Percentiles rank a stretch among this genome's conserved stretches.
Evolutionary conservation across 2,888 invertebrate species (phyloP).

Genomic region (Drosophila algonquin): DNA sequence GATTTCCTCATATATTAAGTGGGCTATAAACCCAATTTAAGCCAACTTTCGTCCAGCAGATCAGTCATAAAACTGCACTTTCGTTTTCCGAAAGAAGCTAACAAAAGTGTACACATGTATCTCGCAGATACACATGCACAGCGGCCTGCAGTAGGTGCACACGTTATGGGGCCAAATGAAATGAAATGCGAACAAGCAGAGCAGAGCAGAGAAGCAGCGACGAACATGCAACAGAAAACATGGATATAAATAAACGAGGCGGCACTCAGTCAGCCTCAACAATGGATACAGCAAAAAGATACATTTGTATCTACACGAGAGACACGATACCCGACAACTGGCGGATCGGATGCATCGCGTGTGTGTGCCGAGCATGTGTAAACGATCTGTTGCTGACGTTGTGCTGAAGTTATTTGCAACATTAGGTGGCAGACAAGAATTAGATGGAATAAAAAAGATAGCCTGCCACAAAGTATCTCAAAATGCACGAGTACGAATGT

Average conservation of each 20-base stretch:
- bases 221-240: slow-evolving; percentile 26
- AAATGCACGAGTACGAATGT: neutral
- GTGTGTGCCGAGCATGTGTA: slow-evolving; percentile 26
- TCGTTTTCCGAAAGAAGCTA: slow-evolving; percentile 52
- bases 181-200: slow-evolving; percentile 59
- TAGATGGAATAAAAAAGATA: neutral
- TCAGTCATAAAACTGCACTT: slow-evolving; percentile 55
- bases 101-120: slow-evolving; percentile 42
- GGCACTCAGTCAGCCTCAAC: slow-evolving; percentile 22
- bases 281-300: slow-evolving; percentile 39
- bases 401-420: slow-evolving; percentile 34
- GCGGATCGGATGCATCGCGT: slow-evolving; percentile 45
- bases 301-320: slow-evolving; percentile 51
- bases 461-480: neutral
- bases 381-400: slow-evolving; percentile 23
- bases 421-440: slow-evolving; percentile 32
- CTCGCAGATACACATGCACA: slow-evolving; percentile 51
- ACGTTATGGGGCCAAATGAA: slow-evolving; percentile 64
- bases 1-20: neutral
- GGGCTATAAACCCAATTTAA: neutral
- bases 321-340: slow-evolving; percentile 22
- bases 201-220: neutral
- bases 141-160: slow-evolving; percentile 16
- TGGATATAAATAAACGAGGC: slow-evolving; percentile 40
- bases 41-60: neutral